phyloP scores from a whole-genome alignment of 1,140 invertebrate species.

The Alviniconcha marisindica region DNA sequence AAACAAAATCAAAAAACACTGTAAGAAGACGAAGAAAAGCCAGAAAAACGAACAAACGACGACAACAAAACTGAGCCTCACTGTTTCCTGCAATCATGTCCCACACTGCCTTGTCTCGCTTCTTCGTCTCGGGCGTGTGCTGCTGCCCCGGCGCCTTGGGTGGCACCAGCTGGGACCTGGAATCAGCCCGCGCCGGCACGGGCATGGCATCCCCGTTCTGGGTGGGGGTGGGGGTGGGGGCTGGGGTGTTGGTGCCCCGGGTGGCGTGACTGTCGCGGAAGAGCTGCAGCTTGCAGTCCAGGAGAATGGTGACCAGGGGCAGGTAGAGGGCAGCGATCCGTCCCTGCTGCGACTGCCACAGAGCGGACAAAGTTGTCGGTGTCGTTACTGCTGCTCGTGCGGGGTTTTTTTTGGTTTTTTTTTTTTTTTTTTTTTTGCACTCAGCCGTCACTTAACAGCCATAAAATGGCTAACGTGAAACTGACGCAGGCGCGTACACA shows the following conservation, averaged over 20 bases:
- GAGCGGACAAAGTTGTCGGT: too few species aligned
- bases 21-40: not conserved
- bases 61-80: too few species aligned
- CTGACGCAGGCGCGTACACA: not conserved
- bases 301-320: slow-evolving; percentile 90
- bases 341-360: slow-evolving; percentile 84
- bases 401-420: too few species aligned
- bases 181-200: slow-evolving; percentile 36
- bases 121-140: slow-evolving; percentile 50
- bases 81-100: slow-evolving; percentile 86
- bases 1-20: too few species aligned
- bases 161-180: slow-evolving; percentile 26
- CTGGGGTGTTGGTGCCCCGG: slow-evolving; percentile 42
- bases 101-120: slow-evolving; percentile 85
- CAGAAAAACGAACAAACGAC: not conserved
- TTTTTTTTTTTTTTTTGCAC: not conserved
- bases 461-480: too few species aligned
- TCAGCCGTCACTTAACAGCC: not conserved
- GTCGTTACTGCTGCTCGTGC: too few species aligned
- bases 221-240: slow-evolving; percentile 30
- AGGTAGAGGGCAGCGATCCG: slow-evolving; percentile 93
- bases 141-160: slow-evolving; percentile 35
- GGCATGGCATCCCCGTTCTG: slow-evolving; percentile 51
- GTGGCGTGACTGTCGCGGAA: slow-evolving; percentile 53
- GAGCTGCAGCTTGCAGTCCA: slow-evolving; percentile 86